Conservation (phyloP, 2,113 vertebrate genomes). For the Eptesicus fuscus region DNA sequence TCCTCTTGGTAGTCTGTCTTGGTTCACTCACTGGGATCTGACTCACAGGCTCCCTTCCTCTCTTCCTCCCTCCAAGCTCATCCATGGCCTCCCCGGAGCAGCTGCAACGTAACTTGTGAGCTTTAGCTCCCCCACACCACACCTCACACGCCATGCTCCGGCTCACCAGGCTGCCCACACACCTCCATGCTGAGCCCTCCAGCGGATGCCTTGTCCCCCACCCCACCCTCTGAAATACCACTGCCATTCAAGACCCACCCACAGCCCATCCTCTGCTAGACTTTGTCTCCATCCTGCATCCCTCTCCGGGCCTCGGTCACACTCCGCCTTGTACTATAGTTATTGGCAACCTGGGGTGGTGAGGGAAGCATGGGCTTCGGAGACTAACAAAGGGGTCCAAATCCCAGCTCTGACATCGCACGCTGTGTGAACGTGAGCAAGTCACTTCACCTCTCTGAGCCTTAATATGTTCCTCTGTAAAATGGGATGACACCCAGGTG, state of each 20-base stretch:
- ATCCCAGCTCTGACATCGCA: background rate
- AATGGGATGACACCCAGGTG: background rate
- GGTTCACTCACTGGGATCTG: background rate
- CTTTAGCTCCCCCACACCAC: fast-evolving
- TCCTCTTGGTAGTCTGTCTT: background rate
- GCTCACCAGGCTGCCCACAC: background rate
- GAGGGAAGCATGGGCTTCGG: background rate
- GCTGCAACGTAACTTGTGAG: background rate
- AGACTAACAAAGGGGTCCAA: background rate
- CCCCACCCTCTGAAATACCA: background rate
- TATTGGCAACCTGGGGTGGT: background rate
- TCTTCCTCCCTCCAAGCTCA: background rate
- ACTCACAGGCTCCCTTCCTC: background rate
- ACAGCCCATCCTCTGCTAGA: background rate
- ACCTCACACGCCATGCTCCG: background rate
- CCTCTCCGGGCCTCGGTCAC: background rate
- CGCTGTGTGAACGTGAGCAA: background rate
- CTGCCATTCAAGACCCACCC: background rate
- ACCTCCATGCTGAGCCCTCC: background rate
- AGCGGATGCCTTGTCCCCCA: background rate
- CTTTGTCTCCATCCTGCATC: background rate
- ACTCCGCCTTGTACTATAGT: background rate
- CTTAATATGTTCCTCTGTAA: background rate
- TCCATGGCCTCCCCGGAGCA: background rate
- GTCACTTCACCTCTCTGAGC: background rate